Percentiles rank a stretch among this genome's conserved stretches.
Evolutionary conservation across 2,888 invertebrate genomes (phyloP).

Genomic region (Ceramica pisi): DNA sequence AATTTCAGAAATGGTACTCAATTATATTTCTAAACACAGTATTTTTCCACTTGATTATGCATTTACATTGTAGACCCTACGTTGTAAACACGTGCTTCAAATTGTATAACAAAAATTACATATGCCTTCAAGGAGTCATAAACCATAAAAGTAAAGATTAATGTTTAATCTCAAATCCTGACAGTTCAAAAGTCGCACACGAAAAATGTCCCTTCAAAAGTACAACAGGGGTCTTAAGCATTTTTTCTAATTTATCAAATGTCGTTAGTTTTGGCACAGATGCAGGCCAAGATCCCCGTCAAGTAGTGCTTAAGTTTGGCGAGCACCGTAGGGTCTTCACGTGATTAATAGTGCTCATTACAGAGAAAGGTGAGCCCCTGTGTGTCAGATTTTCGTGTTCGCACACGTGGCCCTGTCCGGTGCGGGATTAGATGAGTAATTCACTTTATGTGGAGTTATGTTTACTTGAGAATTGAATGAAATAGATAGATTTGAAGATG

Average conservation of each 20-base stretch:
- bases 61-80: too few species aligned
- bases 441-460: slow-evolving; percentile 41
- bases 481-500: too few species aligned
- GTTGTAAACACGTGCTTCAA: background rate
- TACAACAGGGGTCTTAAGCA: slow-evolving; percentile 38
- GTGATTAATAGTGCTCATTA: slow-evolving; percentile 87
- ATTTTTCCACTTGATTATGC: too few species aligned
- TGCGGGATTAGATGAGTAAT: slow-evolving; percentile 60
- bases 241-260: slow-evolving; percentile 72
- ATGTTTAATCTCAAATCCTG: slow-evolving; percentile 20
- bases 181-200: slow-evolving; percentile 47
- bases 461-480: slow-evolving; percentile 13
- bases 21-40: too few species aligned
- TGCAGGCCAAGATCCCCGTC: slow-evolving; percentile 78
- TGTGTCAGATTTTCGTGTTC: slow-evolving; percentile 82
- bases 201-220: slow-evolving; percentile 34
- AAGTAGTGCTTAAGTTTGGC: slow-evolving; percentile 75
- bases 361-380: slow-evolving; percentile 77
- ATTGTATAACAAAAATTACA: background rate
- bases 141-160: slow-evolving; percentile 15
- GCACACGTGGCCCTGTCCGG: slow-evolving; percentile 69
- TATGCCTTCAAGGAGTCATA: background rate
- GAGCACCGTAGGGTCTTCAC: slow-evolving; percentile 61
- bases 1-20: too few species aligned
- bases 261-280: slow-evolving; percentile 87